Evolutionary conservation across 2,888 invertebrate genomes (phyloP).

Genomic region (Pollenia labialis): DNA sequence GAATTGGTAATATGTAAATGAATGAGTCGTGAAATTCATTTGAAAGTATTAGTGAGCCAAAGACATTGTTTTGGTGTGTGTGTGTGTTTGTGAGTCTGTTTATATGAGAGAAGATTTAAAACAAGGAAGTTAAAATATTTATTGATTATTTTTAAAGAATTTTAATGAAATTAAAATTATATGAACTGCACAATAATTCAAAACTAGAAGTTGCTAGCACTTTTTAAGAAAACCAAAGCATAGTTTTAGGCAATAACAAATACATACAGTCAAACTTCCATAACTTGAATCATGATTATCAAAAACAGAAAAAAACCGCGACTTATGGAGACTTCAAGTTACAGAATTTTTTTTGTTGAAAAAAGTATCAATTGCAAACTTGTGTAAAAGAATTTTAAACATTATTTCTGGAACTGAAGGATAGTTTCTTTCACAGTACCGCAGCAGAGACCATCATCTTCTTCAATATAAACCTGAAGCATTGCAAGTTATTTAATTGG

Average conservation of each 20-base stretch:
- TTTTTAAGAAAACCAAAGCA: not conserved
- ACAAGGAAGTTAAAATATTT: not conserved
- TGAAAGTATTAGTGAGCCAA: not conserved
- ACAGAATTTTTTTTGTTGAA: no score
- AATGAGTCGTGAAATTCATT: not conserved
- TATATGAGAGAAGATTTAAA: not conserved
- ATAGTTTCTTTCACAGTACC: no score
- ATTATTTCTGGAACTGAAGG: no score
- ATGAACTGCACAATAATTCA: not conserved
- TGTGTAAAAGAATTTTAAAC: no score
- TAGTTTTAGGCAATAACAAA: not conserved
- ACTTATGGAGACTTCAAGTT: no score
- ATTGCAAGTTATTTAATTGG: no score
- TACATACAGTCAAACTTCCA: no score
- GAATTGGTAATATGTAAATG: constrained; percentile 26
- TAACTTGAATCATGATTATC: no score
- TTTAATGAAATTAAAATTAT: constrained; percentile 22
- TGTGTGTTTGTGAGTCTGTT: not conserved
- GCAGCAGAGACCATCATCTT: no score
- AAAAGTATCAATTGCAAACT: no score
- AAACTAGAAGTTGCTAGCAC: not conserved
- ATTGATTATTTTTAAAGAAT: constrained; percentile 27
- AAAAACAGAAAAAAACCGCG: no score
- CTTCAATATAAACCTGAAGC: no score
- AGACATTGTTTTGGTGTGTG: not conserved